Conservation (phyloP, 2,113 vertebrate genomes). For the Forbesichthys papilliferus region DNA sequence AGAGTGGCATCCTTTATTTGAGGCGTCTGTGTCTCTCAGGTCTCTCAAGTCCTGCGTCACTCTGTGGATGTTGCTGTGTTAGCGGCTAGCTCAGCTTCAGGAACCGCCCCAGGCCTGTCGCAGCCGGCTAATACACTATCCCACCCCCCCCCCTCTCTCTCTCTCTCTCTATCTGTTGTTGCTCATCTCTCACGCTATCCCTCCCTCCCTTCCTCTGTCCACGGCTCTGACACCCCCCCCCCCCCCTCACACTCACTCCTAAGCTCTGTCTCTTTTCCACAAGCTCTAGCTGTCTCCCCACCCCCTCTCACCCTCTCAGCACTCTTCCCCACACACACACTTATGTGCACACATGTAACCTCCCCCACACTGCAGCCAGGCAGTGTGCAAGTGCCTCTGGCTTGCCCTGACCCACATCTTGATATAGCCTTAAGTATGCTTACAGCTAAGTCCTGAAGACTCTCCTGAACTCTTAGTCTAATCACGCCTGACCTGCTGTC, state of each 20-base stretch:
- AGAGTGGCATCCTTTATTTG: conserved; percentile 4
- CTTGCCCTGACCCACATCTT: conserved; percentile 81
- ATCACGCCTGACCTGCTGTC: conserved; percentile 77
- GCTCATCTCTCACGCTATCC: conserved; percentile 47
- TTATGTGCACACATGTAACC: conserved; percentile 48
- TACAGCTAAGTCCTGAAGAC: conserved; percentile 79
- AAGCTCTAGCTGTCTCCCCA: conserved; percentile 57
- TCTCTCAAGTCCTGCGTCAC: conserved; percentile 41
- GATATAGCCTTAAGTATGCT: conserved; percentile 83
- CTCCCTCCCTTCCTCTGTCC: conserved; percentile 54
- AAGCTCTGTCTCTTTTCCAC: conserved; percentile 49
- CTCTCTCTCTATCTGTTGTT: background rate
- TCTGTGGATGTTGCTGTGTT: conserved; percentile 60
- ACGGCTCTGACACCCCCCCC: conserved; percentile 21
- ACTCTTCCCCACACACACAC: conserved; percentile 36
- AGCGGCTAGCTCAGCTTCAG: conserved; percentile 59
- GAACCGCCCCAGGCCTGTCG: conserved; percentile 72
- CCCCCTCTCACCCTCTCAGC: conserved; percentile 47
- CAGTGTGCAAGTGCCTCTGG: conserved; percentile 69
- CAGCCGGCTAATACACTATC: conserved; percentile 71
- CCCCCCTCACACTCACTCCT: background rate
- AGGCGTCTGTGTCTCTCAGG: conserved; percentile 45
- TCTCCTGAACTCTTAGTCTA: conserved; percentile 76
- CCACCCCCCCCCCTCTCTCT: conserved; percentile 50
- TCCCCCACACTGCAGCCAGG: conserved; percentile 71